Evolutionary conservation across 2,888 invertebrate species (phyloP).

Genomic region (Rugalucina vietnamica): DNA sequence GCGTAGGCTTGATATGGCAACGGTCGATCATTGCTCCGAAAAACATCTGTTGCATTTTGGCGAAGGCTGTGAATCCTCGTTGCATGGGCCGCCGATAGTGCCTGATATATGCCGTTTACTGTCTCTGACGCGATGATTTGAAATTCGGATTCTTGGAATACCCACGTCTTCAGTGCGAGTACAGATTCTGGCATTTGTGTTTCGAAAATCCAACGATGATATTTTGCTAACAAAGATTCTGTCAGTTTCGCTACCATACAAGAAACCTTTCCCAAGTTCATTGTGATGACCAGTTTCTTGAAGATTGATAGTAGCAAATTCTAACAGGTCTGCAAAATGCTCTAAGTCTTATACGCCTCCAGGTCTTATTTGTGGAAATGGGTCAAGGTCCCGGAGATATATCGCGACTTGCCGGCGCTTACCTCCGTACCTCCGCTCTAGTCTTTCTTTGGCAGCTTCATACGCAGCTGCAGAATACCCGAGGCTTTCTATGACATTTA

Average conservation of each 20-base stretch:
- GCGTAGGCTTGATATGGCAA: too few species aligned
- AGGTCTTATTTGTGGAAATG: background rate
- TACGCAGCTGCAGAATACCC: background rate
- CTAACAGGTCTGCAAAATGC: background rate
- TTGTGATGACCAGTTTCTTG: background rate
- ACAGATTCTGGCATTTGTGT: conserved; percentile 35
- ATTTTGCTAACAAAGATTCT: conserved; percentile 30
- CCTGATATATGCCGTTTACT: too few species aligned
- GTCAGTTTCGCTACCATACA: too few species aligned
- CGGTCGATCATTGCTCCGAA: too few species aligned
- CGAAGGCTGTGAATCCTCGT: too few species aligned
- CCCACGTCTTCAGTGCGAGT: conserved; percentile 20
- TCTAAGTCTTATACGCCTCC: background rate
- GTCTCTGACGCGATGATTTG: conserved; percentile 34
- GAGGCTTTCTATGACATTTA: background rate
- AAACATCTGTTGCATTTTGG: too few species aligned
- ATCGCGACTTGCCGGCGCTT: background rate
- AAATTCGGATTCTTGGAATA: conserved; percentile 40
- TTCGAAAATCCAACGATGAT: conserved; percentile 49
- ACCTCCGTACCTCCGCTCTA: background rate
- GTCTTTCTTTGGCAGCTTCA: background rate
- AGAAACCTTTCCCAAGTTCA: background rate
- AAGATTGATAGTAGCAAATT: background rate
- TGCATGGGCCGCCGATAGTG: too few species aligned
- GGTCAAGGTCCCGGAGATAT: background rate